Evolutionary conservation across 2,797 vertebrate species (phyloP).

Genomic region (Dallia pectoralis): DNA sequence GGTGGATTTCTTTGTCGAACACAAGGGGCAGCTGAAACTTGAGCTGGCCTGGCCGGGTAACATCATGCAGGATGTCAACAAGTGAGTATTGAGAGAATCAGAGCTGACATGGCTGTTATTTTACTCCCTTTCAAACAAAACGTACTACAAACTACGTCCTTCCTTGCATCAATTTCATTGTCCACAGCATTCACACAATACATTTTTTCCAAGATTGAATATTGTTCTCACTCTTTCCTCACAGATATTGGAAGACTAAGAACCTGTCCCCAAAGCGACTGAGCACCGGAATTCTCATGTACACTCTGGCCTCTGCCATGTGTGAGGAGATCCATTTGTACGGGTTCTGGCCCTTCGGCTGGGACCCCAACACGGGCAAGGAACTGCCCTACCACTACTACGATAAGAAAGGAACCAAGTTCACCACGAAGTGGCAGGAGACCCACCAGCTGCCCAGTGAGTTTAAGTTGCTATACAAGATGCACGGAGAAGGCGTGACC

Average conservation of each 20-base stretch:
- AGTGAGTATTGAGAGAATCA: slow-evolving; percentile 71
- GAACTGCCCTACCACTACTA: slow-evolving; percentile 99
- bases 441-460: slow-evolving; percentile 97
- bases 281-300: slow-evolving; percentile 98
- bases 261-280: slow-evolving; percentile 93
- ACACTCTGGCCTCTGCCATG: slow-evolving; percentile 90
- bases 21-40: slow-evolving; percentile 91
- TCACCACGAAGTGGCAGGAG: slow-evolving; percentile 99
- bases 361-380: slow-evolving; percentile 93
- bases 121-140: neutral
- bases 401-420: slow-evolving; percentile 98
- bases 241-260: slow-evolving; percentile 97
- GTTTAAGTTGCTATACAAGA: slow-evolving; percentile 95
- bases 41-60: slow-evolving; percentile 98
- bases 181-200: neutral
- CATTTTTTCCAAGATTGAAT: neutral
- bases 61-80: slow-evolving; percentile 98
- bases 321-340: slow-evolving; percentile 97
- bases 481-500: slow-evolving; percentile 91
- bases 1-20: slow-evolving; percentile 98
- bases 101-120: neutral
- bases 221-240: neutral
- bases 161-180: neutral
- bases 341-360: slow-evolving; percentile 98
- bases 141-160: neutral